phyloP scores from a whole-genome alignment of 2,888 invertebrate species.

The Notodonta ziczac region DNA sequence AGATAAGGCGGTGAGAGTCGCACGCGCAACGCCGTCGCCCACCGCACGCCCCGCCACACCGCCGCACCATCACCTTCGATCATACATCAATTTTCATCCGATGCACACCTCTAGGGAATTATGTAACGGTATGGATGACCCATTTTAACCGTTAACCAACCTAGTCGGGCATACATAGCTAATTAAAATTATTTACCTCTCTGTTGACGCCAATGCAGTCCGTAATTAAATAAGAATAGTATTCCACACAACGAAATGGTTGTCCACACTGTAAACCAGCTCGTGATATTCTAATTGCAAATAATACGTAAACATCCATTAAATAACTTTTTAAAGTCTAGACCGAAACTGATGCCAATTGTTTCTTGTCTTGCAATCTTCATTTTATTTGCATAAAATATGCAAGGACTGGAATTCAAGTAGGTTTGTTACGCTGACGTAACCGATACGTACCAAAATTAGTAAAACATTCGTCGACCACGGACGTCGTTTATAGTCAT shows the following conservation, averaged over 20 bases:
- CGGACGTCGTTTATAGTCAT: slow-evolving; percentile 71
- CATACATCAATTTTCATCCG: slow-evolving; percentile 74
- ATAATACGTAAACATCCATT: slow-evolving; percentile 23
- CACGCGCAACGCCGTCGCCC: slow-evolving; percentile 68
- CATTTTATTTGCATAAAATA: slow-evolving; percentile 72
- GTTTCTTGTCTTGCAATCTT: slow-evolving; percentile 67
- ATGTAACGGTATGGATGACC: slow-evolving; percentile 77
- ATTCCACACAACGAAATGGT: background rate
- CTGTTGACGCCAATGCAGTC: slow-evolving; percentile 7
- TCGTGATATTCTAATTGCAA: slow-evolving; percentile 18
- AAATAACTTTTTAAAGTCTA: slow-evolving; percentile 46
- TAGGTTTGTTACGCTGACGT: slow-evolving; percentile 69
- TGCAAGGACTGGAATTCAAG: slow-evolving; percentile 68
- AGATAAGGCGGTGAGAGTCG: slow-evolving; percentile 84
- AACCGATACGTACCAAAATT: slow-evolving; percentile 69
- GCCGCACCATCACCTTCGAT: slow-evolving; percentile 69
- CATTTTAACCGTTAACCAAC: slow-evolving; percentile 53
- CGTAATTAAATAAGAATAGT: slow-evolving; percentile 9
- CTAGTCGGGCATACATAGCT: slow-evolving; percentile 21
- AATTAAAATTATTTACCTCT: slow-evolving; percentile 15
- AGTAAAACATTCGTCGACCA: slow-evolving; percentile 72
- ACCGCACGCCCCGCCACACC: slow-evolving; percentile 64
- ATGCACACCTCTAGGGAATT: slow-evolving; percentile 72
- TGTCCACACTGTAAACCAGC: slow-evolving; percentile 4
- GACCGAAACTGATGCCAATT: slow-evolving; percentile 55